Base-by-base conservation (phyloP, 1,140 invertebrate species). In the Theocolax elegans region DNA sequence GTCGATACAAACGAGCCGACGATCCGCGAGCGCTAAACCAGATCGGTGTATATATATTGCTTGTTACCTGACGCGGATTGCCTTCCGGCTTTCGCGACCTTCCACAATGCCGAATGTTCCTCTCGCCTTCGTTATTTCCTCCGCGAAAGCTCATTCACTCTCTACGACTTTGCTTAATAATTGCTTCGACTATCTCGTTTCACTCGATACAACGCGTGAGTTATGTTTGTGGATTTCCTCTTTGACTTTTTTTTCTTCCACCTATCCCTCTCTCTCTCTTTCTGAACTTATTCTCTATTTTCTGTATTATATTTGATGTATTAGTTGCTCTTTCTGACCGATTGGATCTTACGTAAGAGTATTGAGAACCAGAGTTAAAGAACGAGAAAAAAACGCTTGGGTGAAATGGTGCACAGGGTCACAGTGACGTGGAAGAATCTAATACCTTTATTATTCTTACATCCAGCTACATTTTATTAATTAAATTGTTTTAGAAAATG, bases 1-100 rank as follows among this genome's bases (percentile, higher is more conserved):
- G 75, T 80, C 74, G 78, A 79, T 79, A 80, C 79, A 78, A 80
- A 77, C 76, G 77, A 81, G 76, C 78, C 76, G 77, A 79, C 78
- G 76, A 80, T 77, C 76, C 75, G 76, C 76, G 75, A 10, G 10
- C 74, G 79, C 76, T 21, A 6, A 15, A 73, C 72, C 73, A 17
- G 27, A n/a, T 70, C 74, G 48, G 67, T 76, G 76, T 80, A 80
- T 78, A 81, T 78, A 79, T 74, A 81, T 79, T 80, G 79, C 77
- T 76, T 73, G 77, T 79, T 79, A 44, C 35, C 76, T 79, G 78
- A 44, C 25, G 40, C n/a, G 71, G 64, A 76, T 75, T 75, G 71
- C 71, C 64, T 72, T 72, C 51, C 38, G 62, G 59, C 63, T 68
- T 40, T 40, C 23, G 38, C 67, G 70, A 76, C 72, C 71, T 65